Conservation (phyloP, 2,797 vertebrate genomes). For the Channallabes apus region DNA sequence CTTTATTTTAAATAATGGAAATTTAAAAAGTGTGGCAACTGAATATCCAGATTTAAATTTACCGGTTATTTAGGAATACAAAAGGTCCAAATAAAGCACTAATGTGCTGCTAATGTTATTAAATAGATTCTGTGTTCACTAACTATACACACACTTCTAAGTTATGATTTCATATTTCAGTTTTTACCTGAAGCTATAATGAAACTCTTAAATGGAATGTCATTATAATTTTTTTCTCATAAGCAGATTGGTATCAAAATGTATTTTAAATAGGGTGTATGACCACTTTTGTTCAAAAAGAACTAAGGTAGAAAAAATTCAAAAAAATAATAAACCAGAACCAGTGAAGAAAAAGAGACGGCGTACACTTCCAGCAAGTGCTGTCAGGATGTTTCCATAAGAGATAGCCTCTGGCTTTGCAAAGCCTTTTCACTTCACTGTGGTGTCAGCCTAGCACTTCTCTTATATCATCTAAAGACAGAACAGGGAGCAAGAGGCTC, state of each 20-base stretch:
- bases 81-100: not conserved
- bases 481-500: constrained; percentile 18
- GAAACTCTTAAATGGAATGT: not conserved
- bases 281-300: not conserved
- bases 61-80: not conserved
- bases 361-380: constrained; percentile 50
- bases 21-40: no score
- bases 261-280: not conserved
- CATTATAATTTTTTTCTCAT: not conserved
- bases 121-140: not conserved
- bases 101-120: not conserved
- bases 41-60: no score
- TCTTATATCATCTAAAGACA: constrained; percentile 39
- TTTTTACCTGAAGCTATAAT: not conserved
- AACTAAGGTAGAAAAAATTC: not conserved
- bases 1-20: no score
- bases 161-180: not conserved
- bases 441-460: constrained; percentile 31
- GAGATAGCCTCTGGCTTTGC: constrained; percentile 46
- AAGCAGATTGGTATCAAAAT: not conserved
- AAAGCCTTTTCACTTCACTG: constrained; percentile 51
- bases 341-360: constrained; percentile 27
- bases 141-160: not conserved
- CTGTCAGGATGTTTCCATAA: constrained; percentile 55
- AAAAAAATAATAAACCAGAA: not conserved